These are phyloP conservation scores for Pachycephus smyrnensis DNA, from an alignment of 2,888 invertebrate species.

Conservation along the genomic window DNA sequence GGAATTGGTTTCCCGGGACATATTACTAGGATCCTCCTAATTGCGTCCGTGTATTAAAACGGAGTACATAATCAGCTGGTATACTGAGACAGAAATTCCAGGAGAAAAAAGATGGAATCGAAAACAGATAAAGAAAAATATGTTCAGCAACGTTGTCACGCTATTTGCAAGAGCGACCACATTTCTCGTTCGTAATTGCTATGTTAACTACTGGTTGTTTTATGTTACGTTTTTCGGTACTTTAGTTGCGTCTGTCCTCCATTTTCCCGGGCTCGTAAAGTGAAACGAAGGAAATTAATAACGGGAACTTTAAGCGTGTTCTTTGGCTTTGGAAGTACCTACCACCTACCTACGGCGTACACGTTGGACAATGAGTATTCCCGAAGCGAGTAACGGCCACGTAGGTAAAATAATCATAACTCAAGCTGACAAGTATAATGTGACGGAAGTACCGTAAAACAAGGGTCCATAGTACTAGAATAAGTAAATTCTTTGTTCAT, in stretches of 20 bases:
- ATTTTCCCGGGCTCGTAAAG: not conserved
- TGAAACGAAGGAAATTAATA: not conserved
- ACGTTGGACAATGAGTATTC: not conserved
- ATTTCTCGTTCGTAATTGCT: not conserved
- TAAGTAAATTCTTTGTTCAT: not conserved
- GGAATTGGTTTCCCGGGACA: slow-evolving; percentile 38
- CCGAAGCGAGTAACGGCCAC: not conserved
- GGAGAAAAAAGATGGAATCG: not conserved
- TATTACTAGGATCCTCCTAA: slow-evolving; percentile 37
- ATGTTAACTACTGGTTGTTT: not conserved
- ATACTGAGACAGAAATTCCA: not conserved
- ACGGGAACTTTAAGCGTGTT: not conserved
- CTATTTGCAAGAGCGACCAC: not conserved
- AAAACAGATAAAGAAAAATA: not conserved
- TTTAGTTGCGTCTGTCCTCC: not conserved
- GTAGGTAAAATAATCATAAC: not conserved
- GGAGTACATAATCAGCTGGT: not conserved
- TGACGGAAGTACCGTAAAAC: not conserved
- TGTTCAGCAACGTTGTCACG: not conserved
- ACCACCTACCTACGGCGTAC: not conserved
- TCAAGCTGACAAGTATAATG: not conserved
- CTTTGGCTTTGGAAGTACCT: not conserved
- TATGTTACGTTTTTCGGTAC: not conserved
- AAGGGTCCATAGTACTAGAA: not conserved
- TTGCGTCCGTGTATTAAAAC: slow-evolving; percentile 30